phyloP scores from a whole-genome alignment of 2,888 invertebrate genomes.

The Eupithecia pulchellata region DNA sequence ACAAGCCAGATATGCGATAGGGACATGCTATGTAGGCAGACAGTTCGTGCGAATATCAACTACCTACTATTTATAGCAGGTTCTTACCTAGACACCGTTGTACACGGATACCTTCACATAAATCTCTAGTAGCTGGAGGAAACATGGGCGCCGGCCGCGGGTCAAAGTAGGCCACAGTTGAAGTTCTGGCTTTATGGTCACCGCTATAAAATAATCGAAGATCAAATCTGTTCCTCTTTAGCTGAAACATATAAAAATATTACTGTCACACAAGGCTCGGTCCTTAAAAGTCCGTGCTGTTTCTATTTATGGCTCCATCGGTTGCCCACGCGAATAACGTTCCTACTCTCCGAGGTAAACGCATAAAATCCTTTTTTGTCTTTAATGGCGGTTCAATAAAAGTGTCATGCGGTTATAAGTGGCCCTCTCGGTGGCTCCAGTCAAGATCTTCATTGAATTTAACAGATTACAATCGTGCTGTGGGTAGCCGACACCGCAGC shows the following conservation, averaged over 20 bases:
- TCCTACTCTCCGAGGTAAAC: slow-evolving; percentile 48
- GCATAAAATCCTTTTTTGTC: slow-evolving; percentile 38
- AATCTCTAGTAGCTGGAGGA: slow-evolving; percentile 48
- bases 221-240: slow-evolving; percentile 17
- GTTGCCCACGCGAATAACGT: slow-evolving; percentile 59
- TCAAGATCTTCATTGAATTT: slow-evolving; percentile 31
- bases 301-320: slow-evolving; percentile 59
- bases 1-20: slow-evolving; percentile 4
- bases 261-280: slow-evolving; percentile 48
- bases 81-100: slow-evolving; percentile 50
- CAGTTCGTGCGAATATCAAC: slow-evolving; percentile 22
- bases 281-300: slow-evolving; percentile 65
- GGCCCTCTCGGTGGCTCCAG: slow-evolving; percentile 16
- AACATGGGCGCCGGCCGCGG: slow-evolving; percentile 25
- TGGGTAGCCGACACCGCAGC: slow-evolving; percentile 45
- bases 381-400: slow-evolving; percentile 31
- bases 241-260: background rate
- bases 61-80: slow-evolving; percentile 34
- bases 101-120: slow-evolving; percentile 50
- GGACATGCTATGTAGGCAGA: slow-evolving; percentile 24
- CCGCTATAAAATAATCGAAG: slow-evolving; percentile 14
- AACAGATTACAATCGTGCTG: slow-evolving; percentile 31
- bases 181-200: background rate
- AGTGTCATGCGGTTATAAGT: slow-evolving; percentile 29
- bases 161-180: slow-evolving; percentile 42